Evolutionary conservation across 2,797 vertebrate species (phyloP).

Genomic region (Vultur gryphus): DNA sequence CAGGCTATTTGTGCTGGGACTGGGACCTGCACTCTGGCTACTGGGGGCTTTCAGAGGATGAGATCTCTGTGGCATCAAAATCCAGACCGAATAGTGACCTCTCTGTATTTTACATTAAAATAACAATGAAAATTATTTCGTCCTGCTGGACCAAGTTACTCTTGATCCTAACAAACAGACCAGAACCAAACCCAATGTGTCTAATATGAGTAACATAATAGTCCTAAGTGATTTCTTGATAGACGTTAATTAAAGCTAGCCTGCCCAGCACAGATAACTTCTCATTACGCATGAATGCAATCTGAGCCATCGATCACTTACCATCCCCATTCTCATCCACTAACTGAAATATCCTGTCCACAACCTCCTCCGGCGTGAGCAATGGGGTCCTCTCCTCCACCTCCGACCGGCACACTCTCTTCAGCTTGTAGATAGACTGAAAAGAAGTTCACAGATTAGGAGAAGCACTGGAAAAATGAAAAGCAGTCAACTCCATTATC

Average conservation of each 20-base stretch:
- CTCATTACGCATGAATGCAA: neutral
- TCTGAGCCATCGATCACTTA: slow-evolving; percentile 58
- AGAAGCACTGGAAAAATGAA: neutral
- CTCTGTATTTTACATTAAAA: neutral
- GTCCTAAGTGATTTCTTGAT: neutral
- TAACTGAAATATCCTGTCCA: slow-evolving; percentile 94
- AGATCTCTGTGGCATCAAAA: neutral
- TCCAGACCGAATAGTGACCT: neutral
- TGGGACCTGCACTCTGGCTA: neutral
- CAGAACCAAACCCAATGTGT: neutral
- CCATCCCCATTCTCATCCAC: slow-evolving; percentile 96
- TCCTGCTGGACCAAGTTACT: neutral
- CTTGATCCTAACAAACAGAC: neutral
- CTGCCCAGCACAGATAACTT: neutral
- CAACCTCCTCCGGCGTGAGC: slow-evolving; percentile 91
- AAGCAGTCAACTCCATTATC: neutral
- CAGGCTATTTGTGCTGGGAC: neutral
- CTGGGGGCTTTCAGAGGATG: neutral
- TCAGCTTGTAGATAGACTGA: slow-evolving; percentile 93
- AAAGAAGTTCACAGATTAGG: neutral
- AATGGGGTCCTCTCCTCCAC: slow-evolving; percentile 77
- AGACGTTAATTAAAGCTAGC: neutral
- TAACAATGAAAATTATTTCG: neutral
- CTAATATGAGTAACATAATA: neutral
- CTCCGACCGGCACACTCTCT: slow-evolving; percentile 86